Evolutionary conservation across 30 jellyfish, hydroid and myxozoan genomes (phyloP).

Genomic region (Sanderia malayensis): DNA sequence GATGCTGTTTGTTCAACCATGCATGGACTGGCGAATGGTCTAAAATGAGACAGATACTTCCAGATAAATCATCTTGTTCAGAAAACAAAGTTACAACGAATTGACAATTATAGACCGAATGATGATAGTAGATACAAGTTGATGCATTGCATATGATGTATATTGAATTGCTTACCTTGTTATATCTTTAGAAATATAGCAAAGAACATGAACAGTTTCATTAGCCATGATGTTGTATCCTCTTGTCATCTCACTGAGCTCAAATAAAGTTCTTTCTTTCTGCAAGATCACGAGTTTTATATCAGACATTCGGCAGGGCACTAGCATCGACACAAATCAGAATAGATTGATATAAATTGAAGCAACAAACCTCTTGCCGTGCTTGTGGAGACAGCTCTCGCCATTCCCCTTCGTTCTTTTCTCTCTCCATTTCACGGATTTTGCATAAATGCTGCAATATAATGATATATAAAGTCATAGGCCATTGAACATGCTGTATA

Average conservation of each 20-base stretch:
- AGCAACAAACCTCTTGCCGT: slow-evolving; percentile 68
- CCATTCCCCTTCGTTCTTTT: slow-evolving; percentile 67
- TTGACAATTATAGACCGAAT: too few relatives aligned
- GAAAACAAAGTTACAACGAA: too few relatives aligned
- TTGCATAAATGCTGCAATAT: slow-evolving; percentile 56
- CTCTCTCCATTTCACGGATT: slow-evolving; percentile 79
- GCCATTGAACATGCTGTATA: too few relatives aligned
- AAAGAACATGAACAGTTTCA: slow-evolving; percentile 84
- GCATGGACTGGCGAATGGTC: slow-evolving; percentile 95
- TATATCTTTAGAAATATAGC: slow-evolving; percentile 78
- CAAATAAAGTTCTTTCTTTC: slow-evolving; percentile 69
- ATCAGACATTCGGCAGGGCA: too few relatives aligned
- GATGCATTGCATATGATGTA: too few relatives aligned
- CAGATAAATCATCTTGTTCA: too few relatives aligned
- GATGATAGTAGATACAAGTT: background rate
- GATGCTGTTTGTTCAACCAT: slow-evolving; percentile 95
- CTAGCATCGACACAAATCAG: too few relatives aligned
- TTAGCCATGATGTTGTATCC: slow-evolving; percentile 94
- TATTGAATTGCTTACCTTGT: slow-evolving; percentile 50
- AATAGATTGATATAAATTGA: too few relatives aligned
- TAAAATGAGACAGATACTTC: too few relatives aligned
- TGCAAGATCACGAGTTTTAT: slow-evolving; percentile 3
- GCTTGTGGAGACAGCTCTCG: slow-evolving; percentile 54
- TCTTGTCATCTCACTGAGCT: slow-evolving; percentile 74
- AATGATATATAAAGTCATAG: background rate